Conservation (phyloP, 2,888 invertebrate species). For the Rugalucina vietnamica region DNA sequence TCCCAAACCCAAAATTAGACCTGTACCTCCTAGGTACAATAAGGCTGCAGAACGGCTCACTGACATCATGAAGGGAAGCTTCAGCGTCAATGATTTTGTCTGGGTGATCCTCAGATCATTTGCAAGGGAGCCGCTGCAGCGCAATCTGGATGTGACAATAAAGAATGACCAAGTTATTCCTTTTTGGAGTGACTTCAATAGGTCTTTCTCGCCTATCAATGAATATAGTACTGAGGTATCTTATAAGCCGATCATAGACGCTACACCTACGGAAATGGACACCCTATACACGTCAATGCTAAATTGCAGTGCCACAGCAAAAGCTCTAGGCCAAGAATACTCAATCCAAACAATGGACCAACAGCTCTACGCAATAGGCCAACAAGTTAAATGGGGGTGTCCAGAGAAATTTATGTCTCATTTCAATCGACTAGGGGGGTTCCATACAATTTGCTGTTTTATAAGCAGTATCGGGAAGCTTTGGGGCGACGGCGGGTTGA, state of each 20-base stretch:
- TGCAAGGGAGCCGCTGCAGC: background rate
- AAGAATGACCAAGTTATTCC: background rate
- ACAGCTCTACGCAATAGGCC: background rate
- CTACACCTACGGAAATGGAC: background rate
- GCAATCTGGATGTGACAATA: background rate
- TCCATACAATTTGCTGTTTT: background rate
- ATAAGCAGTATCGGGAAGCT: background rate
- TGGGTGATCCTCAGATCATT: background rate
- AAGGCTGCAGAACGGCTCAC: background rate
- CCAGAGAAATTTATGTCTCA: background rate
- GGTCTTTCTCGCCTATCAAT: background rate
- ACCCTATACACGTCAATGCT: background rate
- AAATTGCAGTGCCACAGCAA: background rate
- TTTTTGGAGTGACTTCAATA: background rate
- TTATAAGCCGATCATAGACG: background rate
- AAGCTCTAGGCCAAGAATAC: background rate
- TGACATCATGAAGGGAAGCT: no score
- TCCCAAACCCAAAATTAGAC: background rate
- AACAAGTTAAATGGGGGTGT: background rate
- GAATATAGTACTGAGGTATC: background rate
- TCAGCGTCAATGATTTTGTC: background rate
- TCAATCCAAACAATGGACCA: slow-evolving; percentile 1
- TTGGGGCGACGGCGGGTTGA: background rate
- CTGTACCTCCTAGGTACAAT: background rate
- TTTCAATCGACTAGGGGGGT: background rate